These are phyloP conservation scores for Phortica okadai DNA, from an alignment of 2,888 invertebrate species.

Conservation along the genomic window DNA sequence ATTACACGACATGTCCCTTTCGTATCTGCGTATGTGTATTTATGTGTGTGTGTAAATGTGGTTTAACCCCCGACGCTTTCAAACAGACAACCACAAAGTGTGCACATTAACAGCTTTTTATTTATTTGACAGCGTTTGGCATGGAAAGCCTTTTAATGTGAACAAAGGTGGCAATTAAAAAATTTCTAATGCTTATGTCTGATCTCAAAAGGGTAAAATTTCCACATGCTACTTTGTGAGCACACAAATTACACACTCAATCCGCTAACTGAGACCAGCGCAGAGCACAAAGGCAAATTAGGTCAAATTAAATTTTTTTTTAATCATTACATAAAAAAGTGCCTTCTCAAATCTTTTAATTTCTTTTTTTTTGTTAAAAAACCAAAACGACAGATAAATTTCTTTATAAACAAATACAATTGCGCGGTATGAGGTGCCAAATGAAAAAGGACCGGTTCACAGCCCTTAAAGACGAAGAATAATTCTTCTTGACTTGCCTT, in stretches of 20 bases:
- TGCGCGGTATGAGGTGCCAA: too few relatives aligned
- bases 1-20: slow-evolving; percentile 1
- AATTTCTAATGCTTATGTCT: slow-evolving; percentile 14
- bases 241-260: background rate
- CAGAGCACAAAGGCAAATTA: background rate
- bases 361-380: too few relatives aligned
- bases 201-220: slow-evolving; percentile 14
- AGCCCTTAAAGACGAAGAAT: too few relatives aligned
- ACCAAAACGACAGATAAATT: too few relatives aligned
- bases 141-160: slow-evolving; percentile 20
- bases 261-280: background rate
- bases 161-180: slow-evolving; percentile 24
- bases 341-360: too few relatives aligned
- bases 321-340: too few relatives aligned
- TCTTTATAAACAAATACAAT: too few relatives aligned
- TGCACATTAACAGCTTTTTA: slow-evolving; percentile 12
- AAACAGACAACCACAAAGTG: slow-evolving; percentile 20
- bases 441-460: too few relatives aligned
- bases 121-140: slow-evolving; percentile 21
- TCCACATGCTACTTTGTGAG: background rate
- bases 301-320: background rate
- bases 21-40: background rate
- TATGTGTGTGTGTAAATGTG: slow-evolving; percentile 25
- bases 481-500: too few relatives aligned
- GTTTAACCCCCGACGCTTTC: slow-evolving; percentile 39